Conservation (phyloP, 2,888 invertebrate genomes). For the Melolontha melolontha region DNA sequence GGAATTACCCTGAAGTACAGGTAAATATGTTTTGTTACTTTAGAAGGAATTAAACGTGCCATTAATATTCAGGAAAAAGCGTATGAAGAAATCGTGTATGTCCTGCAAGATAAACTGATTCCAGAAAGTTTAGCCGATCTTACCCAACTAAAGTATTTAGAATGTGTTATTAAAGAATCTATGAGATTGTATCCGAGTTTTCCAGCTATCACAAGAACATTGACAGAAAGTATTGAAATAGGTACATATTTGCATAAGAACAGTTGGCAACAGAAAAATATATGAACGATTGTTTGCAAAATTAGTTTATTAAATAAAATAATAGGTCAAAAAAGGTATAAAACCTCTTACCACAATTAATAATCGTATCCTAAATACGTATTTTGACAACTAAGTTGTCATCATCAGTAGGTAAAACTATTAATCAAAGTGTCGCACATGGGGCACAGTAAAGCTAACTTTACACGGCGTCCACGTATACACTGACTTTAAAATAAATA, state of each 20-base stretch:
- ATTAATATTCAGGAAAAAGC: constrained; percentile 56
- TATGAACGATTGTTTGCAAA: not conserved
- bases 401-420: too few relatives aligned
- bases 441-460: too few relatives aligned
- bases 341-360: too few relatives aligned
- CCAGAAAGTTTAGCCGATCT: constrained; percentile 57
- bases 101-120: constrained; percentile 54
- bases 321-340: too few relatives aligned
- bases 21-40: constrained; percentile 6
- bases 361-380: too few relatives aligned
- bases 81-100: constrained; percentile 57
- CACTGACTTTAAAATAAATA: too few relatives aligned
- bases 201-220: constrained; percentile 65
- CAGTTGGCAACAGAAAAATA: not conserved
- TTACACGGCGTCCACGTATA: too few relatives aligned
- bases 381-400: too few relatives aligned
- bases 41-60: not conserved
- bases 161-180: constrained; percentile 69
- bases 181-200: constrained; percentile 69
- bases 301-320: too few relatives aligned
- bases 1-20: constrained; percentile 24
- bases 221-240: constrained; percentile 61
- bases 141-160: constrained; percentile 67
- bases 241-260: constrained; percentile 49
- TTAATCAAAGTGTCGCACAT: too few relatives aligned